Percentiles rank a stretch among this genome's conserved stretches.
These are phyloP conservation scores for Drosophila trapezifrons DNA, from an alignment of 1,140 invertebrate species.

Conservation along the genomic window DNA sequence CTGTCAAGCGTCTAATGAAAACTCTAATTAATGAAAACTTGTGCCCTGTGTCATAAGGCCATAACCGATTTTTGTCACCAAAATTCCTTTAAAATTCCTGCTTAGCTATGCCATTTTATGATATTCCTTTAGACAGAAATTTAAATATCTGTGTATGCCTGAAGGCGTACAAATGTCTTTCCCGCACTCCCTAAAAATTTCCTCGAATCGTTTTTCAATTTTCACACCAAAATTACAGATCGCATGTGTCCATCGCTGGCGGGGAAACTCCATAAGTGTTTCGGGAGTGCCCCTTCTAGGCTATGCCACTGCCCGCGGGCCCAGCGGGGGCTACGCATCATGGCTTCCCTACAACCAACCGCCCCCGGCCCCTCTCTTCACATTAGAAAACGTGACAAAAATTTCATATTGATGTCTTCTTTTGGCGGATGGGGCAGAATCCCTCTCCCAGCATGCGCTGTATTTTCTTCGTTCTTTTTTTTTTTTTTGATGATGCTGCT, in stretches of 20 bases:
- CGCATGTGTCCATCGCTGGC: not conserved
- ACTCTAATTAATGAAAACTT: too few relatives aligned
- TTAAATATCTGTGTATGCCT: not conserved
- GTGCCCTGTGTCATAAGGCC: too few relatives aligned
- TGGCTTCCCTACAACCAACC: constrained; percentile 8
- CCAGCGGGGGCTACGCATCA: constrained; percentile 41
- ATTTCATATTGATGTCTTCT: constrained; percentile 81
- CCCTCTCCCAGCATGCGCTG: not conserved
- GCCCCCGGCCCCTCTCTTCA: constrained; percentile 13
- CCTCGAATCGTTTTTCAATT: constrained; percentile 40
- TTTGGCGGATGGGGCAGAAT: constrained; percentile 25
- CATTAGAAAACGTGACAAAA: constrained; percentile 82
- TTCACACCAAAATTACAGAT: constrained; percentile 34
- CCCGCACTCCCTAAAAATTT: not conserved
- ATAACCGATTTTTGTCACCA: too few relatives aligned
- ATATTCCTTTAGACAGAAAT: constrained; percentile 11
- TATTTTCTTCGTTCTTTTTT: constrained; percentile 20
- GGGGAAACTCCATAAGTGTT: not conserved
- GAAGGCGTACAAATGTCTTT: constrained; percentile 3
- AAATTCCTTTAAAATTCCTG: not conserved
- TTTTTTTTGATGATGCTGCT: constrained; percentile 77
- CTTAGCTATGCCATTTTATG: not conserved
- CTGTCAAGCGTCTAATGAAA: too few relatives aligned
- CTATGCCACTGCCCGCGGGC: constrained; percentile 54
- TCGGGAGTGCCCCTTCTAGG: not conserved